Evolutionary conservation across 1,140 invertebrate genomes (phyloP).

Genomic region (Bombus turneri): DNA sequence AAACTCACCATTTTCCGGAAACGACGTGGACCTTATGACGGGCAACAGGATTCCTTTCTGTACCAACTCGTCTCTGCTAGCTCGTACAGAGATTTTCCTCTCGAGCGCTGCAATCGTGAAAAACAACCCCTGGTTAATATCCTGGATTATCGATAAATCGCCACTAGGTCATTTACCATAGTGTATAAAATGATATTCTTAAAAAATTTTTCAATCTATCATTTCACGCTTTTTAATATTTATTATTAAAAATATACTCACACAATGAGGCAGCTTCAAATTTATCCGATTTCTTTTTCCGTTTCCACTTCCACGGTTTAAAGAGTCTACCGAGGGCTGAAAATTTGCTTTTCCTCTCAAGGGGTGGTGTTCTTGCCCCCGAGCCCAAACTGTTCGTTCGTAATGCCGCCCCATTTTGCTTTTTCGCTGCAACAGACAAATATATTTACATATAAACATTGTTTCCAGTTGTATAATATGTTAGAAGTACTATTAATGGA

Average conservation of each 20-base stretch:
- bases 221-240: no score
- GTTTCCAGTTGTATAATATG: no score
- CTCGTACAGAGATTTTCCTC: conserved; percentile 98
- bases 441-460: background rate
- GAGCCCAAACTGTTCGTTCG: conserved; percentile 93
- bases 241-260: conserved; percentile 84
- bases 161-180: background rate
- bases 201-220: no score
- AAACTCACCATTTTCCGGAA: conserved; percentile 89
- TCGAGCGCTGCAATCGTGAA: conserved; percentile 90
- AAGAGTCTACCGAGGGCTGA: conserved; percentile 96
- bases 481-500: no score
- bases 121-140: conserved; percentile 8
- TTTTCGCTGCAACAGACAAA: conserved; percentile 90
- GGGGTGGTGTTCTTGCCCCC: conserved; percentile 89
- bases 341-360: conserved; percentile 95
- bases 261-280: conserved; percentile 97
- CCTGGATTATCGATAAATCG: background rate
- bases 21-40: conserved; percentile 91
- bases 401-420: conserved; percentile 94
- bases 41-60: conserved; percentile 97
- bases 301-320: conserved; percentile 99
- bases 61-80: conserved; percentile 97
- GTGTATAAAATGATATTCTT: background rate
- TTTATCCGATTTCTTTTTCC: conserved; percentile 99